Evolutionary conservation across 2,113 vertebrate species (phyloP).

Genomic region (Pollachius pollachius): DNA sequence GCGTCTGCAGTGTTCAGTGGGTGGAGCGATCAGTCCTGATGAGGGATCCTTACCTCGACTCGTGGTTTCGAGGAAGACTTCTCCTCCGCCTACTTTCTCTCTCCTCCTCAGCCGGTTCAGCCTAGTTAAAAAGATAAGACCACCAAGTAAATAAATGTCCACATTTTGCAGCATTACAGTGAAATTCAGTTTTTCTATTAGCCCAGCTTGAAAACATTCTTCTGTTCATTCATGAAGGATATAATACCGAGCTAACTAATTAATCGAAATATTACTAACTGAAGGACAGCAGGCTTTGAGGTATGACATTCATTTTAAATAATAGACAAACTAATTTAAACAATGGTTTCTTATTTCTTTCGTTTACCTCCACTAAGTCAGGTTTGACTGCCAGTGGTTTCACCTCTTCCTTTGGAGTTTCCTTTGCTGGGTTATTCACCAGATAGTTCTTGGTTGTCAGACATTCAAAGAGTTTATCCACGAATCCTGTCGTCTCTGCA

Average conservation of each 20-base stretch:
- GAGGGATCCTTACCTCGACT: constrained; percentile 78
- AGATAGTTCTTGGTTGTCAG: constrained; percentile 92
- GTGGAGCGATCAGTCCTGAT: constrained; percentile 11
- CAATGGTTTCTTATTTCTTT: not conserved
- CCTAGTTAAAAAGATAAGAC: constrained; percentile 59
- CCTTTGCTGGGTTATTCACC: constrained; percentile 76
- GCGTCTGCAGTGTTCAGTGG: not conserved
- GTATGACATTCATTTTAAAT: no score
- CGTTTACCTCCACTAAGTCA: constrained; percentile 80
- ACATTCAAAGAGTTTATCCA: constrained; percentile 98
- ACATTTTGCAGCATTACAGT: not conserved
- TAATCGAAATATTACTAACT: not conserved
- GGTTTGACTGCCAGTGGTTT: constrained; percentile 80
- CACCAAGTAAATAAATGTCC: not conserved
- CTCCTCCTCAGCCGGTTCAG: constrained; percentile 85
- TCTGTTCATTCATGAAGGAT: not conserved
- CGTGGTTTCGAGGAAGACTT: constrained; percentile 89
- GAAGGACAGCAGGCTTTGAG: no score
- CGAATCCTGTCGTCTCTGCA: constrained; percentile 94
- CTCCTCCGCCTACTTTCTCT: constrained; percentile 88
- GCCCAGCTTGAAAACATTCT: not conserved
- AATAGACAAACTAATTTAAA: no score
- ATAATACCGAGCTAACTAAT: not conserved
- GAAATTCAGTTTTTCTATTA: no score
- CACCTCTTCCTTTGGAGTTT: constrained; percentile 81